phyloP scores from a whole-genome alignment of 2,888 invertebrate species.

The Sinopyrophorus schimmeli region DNA sequence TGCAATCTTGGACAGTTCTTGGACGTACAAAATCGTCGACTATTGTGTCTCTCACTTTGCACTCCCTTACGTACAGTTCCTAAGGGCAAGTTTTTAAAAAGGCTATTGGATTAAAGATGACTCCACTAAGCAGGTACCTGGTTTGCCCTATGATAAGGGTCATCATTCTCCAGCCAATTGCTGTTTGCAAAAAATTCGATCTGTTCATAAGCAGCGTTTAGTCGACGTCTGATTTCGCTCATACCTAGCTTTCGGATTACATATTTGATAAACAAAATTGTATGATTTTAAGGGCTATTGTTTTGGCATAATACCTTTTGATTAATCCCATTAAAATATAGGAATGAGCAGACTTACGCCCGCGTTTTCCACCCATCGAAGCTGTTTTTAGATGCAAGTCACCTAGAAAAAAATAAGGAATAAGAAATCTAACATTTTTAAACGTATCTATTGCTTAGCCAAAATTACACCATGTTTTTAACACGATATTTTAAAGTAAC shows the following conservation, averaged over 20 bases:
- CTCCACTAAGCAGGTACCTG: slow-evolving; percentile 41
- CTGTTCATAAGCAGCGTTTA: slow-evolving; percentile 49
- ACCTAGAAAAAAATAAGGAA: no score
- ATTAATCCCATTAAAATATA: background rate
- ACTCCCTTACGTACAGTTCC: slow-evolving; percentile 44
- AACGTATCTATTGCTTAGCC: no score
- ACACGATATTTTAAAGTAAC: no score
- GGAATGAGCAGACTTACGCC: no score
- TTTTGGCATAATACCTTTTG: slow-evolving; percentile 13
- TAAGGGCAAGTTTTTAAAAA: slow-evolving; percentile 36
- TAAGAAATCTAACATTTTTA: no score
- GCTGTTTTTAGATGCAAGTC: no score
- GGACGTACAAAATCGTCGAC: slow-evolving; percentile 45
- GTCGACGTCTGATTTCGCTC: slow-evolving; percentile 38
- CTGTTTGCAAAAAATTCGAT: slow-evolving; percentile 48
- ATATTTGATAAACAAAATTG: no score
- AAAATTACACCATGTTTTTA: no score
- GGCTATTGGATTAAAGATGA: background rate
- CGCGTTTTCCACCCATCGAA: no score
- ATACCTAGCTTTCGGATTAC: no score
- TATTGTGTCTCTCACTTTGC: slow-evolving; percentile 41
- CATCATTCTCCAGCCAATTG: slow-evolving; percentile 45
- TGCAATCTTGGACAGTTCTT: slow-evolving; percentile 64
- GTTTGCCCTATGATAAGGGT: slow-evolving; percentile 45
- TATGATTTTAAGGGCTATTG: slow-evolving; percentile 3